Evolutionary conservation across 2,113 vertebrate genomes (phyloP).

Genomic region (Carollia perspicillata): DNA sequence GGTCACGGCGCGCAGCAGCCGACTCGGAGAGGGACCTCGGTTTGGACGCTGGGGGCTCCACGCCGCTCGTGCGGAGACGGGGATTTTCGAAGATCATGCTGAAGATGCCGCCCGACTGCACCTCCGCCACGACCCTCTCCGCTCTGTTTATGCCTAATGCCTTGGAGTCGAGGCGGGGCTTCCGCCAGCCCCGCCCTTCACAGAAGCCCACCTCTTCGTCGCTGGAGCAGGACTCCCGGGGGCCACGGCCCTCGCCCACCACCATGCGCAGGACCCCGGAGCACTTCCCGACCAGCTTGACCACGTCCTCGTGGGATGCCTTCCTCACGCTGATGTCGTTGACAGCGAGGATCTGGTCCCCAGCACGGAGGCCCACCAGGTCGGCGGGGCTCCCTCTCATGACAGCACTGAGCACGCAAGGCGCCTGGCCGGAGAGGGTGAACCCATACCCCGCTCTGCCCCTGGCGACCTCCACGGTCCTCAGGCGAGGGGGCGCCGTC

Average conservation of each 20-base stretch:
- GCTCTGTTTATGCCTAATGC: conserved; percentile 95
- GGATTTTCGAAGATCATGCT: conserved; percentile 97
- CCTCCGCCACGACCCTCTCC: conserved; percentile 94
- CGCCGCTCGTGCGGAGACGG: conserved; percentile 83
- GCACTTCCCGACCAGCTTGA: conserved; percentile 96
- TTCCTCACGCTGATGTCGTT: conserved; percentile 96
- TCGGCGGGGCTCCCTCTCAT: conserved; percentile 95
- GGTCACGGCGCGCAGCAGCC: conserved; percentile 80
- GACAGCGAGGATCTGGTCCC: conserved; percentile 92
- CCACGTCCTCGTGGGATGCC: conserved; percentile 97
- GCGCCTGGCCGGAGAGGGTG: conserved; percentile 93
- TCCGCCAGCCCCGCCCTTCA: conserved; percentile 88
- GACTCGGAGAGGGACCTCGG: conserved; percentile 86
- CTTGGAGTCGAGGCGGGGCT: conserved; percentile 91
- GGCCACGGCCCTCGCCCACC: conserved; percentile 85
- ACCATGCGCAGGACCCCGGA: conserved; percentile 92
- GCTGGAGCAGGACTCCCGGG: conserved; percentile 91
- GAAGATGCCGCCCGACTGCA: conserved; percentile 97
- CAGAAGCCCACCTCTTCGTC: conserved; percentile 91
- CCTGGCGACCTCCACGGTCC: conserved; percentile 93
- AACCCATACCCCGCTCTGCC: conserved; percentile 95
- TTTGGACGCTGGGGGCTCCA: conserved; percentile 82
- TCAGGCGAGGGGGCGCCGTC: conserved; percentile 79
- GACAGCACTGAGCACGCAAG: conserved; percentile 93
- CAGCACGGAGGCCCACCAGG: conserved; percentile 92